Evolutionary conservation across 2,113 vertebrate species (phyloP), one percentile per base, ranked within the genome.

Genomic region (Phodopus roborovskii): DNA sequence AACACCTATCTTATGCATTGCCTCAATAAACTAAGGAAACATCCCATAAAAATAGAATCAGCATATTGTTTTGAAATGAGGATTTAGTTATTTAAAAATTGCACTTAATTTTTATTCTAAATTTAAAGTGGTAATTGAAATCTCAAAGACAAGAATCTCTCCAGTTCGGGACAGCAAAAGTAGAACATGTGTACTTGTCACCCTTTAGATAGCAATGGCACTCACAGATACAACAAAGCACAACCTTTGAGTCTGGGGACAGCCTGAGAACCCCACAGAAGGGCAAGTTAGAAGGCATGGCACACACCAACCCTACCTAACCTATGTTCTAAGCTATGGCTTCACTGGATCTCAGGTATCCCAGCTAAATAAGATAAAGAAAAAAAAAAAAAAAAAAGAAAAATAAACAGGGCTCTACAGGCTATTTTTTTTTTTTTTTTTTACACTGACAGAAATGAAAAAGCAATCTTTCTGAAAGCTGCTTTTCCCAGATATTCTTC

Each of bases 401-500:
- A 45, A 45, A 3, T 6, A 93, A 62, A 2, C 13, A 77, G 42
- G 66, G 83, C 4, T 28, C 62, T 60, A 74, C 28, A 93, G 9
- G 36, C 19, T 62, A 58, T 26, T 75, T 94, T 90, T 62, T 90
- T 64, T 93, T 62, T 50, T 26, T 75, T 94, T 90, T 62, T 90
- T 64, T 93, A 64, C 3, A 28, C 1, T 94, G 79, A 94, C 30
- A 84, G 82, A 93, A 56, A 58, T 8, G 39, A 53, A 88, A 94
- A 90, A n/a, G 30, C 88, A 48, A 22, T 56, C 83, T 93, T 93
- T 88, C 77, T 85, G 48, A 91, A 92, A 88, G 60, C 19, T 60
- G 6, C 33, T 74, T 58, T 96, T 70, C 77, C 68, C 53, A 36
- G 24, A 77, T 62, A 33, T 11, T 22, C 79, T 88, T 90, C 36